Conservation (phyloP, 2,113 vertebrate species). For the Salvelinus alpinus region DNA sequence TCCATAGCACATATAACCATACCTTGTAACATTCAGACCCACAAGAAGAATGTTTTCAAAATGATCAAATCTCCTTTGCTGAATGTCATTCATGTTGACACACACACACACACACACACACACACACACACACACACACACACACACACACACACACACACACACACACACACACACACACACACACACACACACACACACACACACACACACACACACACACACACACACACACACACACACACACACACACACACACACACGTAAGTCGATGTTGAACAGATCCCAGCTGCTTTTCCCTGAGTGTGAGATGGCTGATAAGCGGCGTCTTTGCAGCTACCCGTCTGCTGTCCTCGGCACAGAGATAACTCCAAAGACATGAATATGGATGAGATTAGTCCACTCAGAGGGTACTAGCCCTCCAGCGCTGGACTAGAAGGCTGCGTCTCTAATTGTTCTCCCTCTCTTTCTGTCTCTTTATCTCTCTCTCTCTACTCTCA, state of each 20-base stretch:
- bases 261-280: slow-evolving; percentile 1
- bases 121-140: background rate
- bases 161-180: background rate
- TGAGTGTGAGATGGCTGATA: background rate
- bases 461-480: background rate
- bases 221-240: background rate
- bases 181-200: background rate
- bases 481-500: background rate
- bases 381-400: slow-evolving; percentile 26
- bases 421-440: background rate
- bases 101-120: background rate
- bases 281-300: background rate
- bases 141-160: background rate
- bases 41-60: background rate
- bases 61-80: background rate
- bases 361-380: slow-evolving; percentile 14
- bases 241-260: background rate
- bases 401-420: background rate
- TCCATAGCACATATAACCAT: background rate
- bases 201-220: background rate
- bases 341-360: background rate
- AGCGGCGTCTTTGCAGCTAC: background rate
- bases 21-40: background rate
- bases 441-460: background rate
- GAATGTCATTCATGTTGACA: background rate